Evolutionary conservation across 2,113 vertebrate genomes (phyloP), one percentile per base, ranked within the genome.

Genomic region (Pygoscelis antarcticus): DNA sequence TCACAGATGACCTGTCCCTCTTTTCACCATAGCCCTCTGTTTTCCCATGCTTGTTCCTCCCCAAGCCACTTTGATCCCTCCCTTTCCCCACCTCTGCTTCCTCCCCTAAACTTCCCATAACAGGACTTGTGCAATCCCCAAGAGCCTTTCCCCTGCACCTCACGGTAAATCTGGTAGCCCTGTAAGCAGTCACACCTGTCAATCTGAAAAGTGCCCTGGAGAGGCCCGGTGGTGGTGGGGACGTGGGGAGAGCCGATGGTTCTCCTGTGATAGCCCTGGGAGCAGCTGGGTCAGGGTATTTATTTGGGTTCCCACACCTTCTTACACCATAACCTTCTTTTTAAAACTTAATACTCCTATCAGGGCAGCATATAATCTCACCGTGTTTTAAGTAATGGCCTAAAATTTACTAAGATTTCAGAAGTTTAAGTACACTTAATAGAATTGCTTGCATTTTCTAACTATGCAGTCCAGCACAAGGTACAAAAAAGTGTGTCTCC

Each of bases 191-290:
- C 8, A 12, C 6, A 46, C 0, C 1, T 46, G 54, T 70, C 22
- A 5, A 11, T n/a, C 16, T 85, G 51, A n/a, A 55, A 61, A 52
- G 7, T 36, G 25, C 9, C 13, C n/a, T 49, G 21, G 46, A 78
- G 44, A 42, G 38, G 6, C 5, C 4, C 3, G 1, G 6, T 34
- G 8, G 14, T 81, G 7, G 6, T 11, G 25, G 29, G 13, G 9
- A n/a, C 4, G 1, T 9, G 34, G 11, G 16, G 13, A 86, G 3
- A 75, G 22, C 2, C 0, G 0, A 6, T 11, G 13, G 7, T 18
- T 75, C 11, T n/a, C 23, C 36, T 54, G 16, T 14, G 19, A 15
- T 10, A 61, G 40, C 6, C 23, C 6, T 57, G 17, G 2, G 10
- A 74, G 17, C 9, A 78, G 17, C 3, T 61, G 29, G 4, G 2